phyloP scores from a whole-genome alignment of 2,797 vertebrate species.

The Phaenicophaeus curvirostris region DNA sequence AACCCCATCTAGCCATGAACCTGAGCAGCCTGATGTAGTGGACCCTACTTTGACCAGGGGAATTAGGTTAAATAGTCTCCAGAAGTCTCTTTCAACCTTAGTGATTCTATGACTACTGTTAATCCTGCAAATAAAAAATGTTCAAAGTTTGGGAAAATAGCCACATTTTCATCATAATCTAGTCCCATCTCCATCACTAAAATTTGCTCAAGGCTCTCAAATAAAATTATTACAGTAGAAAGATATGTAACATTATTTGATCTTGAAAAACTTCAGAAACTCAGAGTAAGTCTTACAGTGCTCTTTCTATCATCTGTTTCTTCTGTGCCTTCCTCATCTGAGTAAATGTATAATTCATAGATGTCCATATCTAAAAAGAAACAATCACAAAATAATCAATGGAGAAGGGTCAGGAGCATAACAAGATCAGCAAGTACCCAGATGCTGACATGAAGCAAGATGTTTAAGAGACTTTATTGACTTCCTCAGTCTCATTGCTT shows the following conservation, averaged over 20 bases:
- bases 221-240: too few relatives aligned
- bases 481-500: neutral
- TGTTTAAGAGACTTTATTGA: neutral
- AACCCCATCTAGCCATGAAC: accelerated
- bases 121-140: neutral
- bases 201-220: too few relatives aligned
- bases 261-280: too few relatives aligned
- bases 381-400: neutral
- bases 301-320: too few relatives aligned
- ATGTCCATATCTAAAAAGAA: too few relatives aligned
- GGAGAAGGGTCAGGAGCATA: neutral
- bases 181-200: too few relatives aligned
- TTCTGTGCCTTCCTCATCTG: too few relatives aligned
- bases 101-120: neutral
- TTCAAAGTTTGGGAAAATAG: too few relatives aligned
- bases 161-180: too few relatives aligned
- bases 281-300: too few relatives aligned
- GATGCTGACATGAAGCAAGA: neutral
- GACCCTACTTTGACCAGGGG: neutral
- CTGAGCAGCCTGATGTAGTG: neutral
- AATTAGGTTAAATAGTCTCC: neutral
- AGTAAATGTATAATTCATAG: too few relatives aligned
- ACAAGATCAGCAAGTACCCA: neutral
- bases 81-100: neutral
- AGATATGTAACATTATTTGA: too few relatives aligned